Base-by-base conservation (phyloP, 1,140 invertebrate species). In the Bombus impatiens region DNA sequence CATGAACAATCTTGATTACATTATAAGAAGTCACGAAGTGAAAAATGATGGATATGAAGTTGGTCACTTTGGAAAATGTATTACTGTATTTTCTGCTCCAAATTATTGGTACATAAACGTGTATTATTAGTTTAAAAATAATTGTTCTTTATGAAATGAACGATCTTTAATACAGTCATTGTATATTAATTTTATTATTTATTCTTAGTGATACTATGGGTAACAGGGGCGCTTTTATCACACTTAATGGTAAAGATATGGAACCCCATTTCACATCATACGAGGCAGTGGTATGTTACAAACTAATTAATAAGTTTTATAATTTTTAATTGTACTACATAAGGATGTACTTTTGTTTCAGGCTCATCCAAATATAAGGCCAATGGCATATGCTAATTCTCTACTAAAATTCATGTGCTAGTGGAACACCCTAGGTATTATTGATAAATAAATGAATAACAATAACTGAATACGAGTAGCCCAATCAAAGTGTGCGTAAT, bases 141-240 rank as follows among this genome's bases (percentile, higher is more conserved):
- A 62, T 62, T 28, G 12, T n/a, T n/a, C 62, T 82, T 47, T 10
- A 79, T 44, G 2, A 74, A 15, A n/a, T 35, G 25, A 62, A 44
- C 5, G 5, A 57, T 78, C 12, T 42, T 77, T 85, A 79, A 65
- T 15, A 18, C 18, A 40, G 32, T 84, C 18, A 35, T 37, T 13
- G 59, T 35, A 53, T 47, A 78, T 85, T 74, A n/a, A 82, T 86
- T 72, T 76, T 57, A 76, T 82, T 87, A 92, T 90, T 91, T 90
- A 91, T 87, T 87, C 96, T 77, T 94, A 99, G 98, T 97, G 99
- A 99, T 97, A 98, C 98, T 74, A 99, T 99, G 98, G 98, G 98
- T 92, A 99, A 99, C 95, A 97, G 98, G 95, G 99, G 99, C 94
- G 99, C 99, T 91, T 99, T 99, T 95, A 99, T 99, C 92, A 99